phyloP scores from a whole-genome alignment of 2,797 vertebrate genomes.

The Urophycis tenuis region DNA sequence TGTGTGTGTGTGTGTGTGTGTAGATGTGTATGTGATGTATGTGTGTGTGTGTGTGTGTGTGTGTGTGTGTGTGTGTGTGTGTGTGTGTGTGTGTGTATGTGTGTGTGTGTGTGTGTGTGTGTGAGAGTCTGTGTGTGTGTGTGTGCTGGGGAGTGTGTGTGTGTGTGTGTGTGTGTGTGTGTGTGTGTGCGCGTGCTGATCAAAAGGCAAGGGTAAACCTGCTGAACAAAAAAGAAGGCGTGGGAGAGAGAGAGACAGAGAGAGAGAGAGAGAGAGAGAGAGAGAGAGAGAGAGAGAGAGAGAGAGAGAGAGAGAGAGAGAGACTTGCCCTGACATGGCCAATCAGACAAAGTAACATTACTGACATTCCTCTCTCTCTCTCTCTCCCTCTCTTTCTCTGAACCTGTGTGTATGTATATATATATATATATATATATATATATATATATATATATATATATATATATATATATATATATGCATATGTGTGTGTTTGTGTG shows the following conservation, averaged over 20 bases:
- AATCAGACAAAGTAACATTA: neutral
- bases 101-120: slow-evolving; percentile 2
- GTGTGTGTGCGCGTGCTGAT: slow-evolving; percentile 7
- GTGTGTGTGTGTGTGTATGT: slow-evolving; percentile 5
- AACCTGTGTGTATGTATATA: neutral
- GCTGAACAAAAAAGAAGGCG: neutral
- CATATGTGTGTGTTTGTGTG: neutral
- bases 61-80: neutral
- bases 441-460: neutral
- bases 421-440: neutral
- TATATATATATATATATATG: neutral
- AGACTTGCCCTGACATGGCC: neutral
- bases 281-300: neutral
- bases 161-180: slow-evolving; percentile 7
- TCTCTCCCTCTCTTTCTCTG: neutral
- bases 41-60: slow-evolving; percentile 3
- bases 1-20: slow-evolving; percentile 2
- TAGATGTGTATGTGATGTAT: too few relatives aligned
- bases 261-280: neutral
- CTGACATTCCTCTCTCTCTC: neutral
- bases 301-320: too few relatives aligned
- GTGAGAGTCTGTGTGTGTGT: neutral
- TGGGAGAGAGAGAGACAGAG: slow-evolving; percentile 7
- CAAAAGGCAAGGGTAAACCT: slow-evolving; percentile 5
- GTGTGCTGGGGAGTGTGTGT: neutral